Evolutionary conservation across 2,797 vertebrate species (phyloP).

Genomic region (Scyliorhinus canicula): DNA sequence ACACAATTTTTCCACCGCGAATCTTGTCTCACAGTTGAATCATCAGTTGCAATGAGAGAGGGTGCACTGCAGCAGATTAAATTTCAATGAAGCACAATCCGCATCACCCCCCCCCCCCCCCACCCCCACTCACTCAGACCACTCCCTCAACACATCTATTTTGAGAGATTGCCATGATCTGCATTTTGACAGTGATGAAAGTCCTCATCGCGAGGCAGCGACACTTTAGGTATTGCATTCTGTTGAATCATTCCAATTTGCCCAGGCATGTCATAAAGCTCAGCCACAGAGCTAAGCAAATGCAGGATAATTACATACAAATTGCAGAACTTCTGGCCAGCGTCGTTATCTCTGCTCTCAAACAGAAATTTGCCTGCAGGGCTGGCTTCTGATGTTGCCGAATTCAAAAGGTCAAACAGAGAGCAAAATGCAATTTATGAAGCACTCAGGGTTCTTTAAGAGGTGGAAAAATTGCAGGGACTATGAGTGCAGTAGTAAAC

Average conservation of each 20-base stretch:
- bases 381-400: background rate
- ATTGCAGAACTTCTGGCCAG: slow-evolving; percentile 1
- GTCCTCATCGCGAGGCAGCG: background rate
- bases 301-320: slow-evolving; percentile 33
- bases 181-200: background rate
- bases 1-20: background rate
- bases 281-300: background rate
- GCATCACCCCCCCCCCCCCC: background rate
- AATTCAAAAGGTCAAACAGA: slow-evolving; percentile 28
- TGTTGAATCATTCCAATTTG: background rate
- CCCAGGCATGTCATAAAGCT: slow-evolving; percentile 11
- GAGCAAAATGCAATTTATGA: background rate
- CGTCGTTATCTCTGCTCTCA: background rate
- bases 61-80: background rate
- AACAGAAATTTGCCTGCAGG: background rate
- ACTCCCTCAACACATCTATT: background rate
- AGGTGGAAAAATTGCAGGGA: background rate
- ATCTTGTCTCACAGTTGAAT: background rate
- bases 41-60: background rate
- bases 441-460: background rate
- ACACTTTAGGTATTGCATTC: background rate
- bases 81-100: background rate
- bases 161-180: background rate
- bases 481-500: background rate
- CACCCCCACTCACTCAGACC: background rate